Base-by-base conservation (phyloP, 2,113 vertebrate genomes). In the Elachura formosa region DNA sequence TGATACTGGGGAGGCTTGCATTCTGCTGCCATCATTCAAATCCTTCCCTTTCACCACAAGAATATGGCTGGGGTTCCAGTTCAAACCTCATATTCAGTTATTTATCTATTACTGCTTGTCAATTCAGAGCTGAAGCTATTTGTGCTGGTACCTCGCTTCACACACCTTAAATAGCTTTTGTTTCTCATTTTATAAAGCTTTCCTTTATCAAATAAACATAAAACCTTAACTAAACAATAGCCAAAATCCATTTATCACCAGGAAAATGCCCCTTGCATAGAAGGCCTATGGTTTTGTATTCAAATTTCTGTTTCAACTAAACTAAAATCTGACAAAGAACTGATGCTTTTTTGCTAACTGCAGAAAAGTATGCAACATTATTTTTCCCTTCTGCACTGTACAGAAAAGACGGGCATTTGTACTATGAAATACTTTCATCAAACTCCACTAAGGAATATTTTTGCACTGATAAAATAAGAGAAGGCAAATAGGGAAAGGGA, bases 141-240 rank as follows among this genome's bases (percentile, higher is more conserved):
- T 95, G 87, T 85, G 91, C 54, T 86, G 71, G 87, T 95, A 89
- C 81, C 72, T 97, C 71, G n/a, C 92, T 91, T 96, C 82, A 85
- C 48, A 78, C 76, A 81, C 97, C 98, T 98, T 98, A 98, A 97
- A 98, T 98, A 98, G 94, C 89, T 69, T 59, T 95, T 91, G 69
- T 79, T 94, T 97, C 93, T 95, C 76, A 96, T 95, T 97, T 96
- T 82, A 79, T 92, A 94, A 95, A 94, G 81, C 62, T 76, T 91
- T 96, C 96, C 94, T 90, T 96, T 97, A 96, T 94, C 82, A 97
- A 95, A 92, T 95, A 84, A 87, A 93, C 97, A 97, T 97, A 97
- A 98, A 98, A 97, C 88, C 78, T 80, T 64, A 93, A 86, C 55
- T 49, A 76, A 93, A 81, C 68, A 79, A 89, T 68, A 84, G 64